phyloP scores from a whole-genome alignment of 1,140 invertebrate genomes.

The Fopius arisanus region DNA sequence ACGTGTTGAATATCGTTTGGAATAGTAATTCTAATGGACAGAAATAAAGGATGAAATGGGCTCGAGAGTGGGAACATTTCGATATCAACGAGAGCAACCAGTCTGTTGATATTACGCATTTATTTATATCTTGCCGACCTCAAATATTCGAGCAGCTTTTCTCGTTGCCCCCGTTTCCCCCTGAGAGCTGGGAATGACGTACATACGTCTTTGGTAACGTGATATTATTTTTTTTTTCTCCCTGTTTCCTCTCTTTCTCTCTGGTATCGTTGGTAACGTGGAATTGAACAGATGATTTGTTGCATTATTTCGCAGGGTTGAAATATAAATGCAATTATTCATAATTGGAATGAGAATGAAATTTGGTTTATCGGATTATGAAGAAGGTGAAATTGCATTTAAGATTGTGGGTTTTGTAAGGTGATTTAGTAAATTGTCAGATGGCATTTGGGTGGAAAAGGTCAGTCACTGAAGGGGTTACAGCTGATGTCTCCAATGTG shows the following conservation, averaged over 20 bases:
- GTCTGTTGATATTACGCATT: conserved; percentile 56
- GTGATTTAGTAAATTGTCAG: background rate
- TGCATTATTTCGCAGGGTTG: too few species aligned
- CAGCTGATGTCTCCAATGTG: background rate
- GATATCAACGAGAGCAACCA: conserved; percentile 45
- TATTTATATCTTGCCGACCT: conserved; percentile 61
- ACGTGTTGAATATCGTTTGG: background rate
- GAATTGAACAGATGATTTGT: too few species aligned
- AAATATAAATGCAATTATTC: too few species aligned
- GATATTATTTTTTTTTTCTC: background rate
- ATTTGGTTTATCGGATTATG: background rate
- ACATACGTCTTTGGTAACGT: background rate
- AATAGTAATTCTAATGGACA: background rate
- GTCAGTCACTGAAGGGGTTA: background rate
- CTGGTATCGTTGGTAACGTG: too few species aligned
- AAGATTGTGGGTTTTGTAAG: background rate
- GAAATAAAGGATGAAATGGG: background rate
- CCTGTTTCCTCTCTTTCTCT: too few species aligned
- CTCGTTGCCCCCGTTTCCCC: conserved; percentile 43
- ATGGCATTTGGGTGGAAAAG: background rate
- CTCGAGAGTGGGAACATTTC: conserved; percentile 26
- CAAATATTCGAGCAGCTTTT: conserved; percentile 52
- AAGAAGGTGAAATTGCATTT: background rate
- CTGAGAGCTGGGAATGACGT: background rate
- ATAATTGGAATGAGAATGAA: too few species aligned